Base-by-base conservation (phyloP, 2,113 vertebrate species). In the Halcyon malimbica region DNA sequence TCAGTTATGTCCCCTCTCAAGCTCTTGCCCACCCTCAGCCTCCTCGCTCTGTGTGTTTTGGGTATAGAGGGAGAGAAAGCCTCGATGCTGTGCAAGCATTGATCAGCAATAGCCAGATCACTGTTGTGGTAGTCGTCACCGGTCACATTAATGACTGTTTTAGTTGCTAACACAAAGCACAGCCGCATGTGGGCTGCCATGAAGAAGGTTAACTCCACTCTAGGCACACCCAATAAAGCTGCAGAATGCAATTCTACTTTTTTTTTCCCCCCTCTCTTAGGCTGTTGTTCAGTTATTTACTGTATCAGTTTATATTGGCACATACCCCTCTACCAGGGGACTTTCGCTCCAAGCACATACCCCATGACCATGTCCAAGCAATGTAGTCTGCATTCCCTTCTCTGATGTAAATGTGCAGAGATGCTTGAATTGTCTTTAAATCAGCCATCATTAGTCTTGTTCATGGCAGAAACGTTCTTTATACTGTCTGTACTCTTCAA, bases 1-100 rank as follows among this genome's bases (percentile, higher is more conserved):
- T 39, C 0, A 0, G 6, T 23, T 26, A 54, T 4, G 4, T 28
- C 13, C 42, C 31, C 26, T 54, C 21, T 28, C 46, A 84, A 13
- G 5, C 39, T 33, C 57, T 25, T 70, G n/a, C 13, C 20, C 20
- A 9, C 5, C 6, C 14, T 28, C 39, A 62, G 28, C 19, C 18
- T 33, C 67, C n/a, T 50, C 24, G 41, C n/a, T 78, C 20, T 5
- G 39, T 78, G 25, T 33, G 8, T 54, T 79, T 29, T 50, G 26
- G 41, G 60, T 18, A 23, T 18, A 31, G 67, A 46, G 44, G 44
- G 17, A 62, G n/a, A 73, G n/a, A 35, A 74, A 75, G 44, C 15
- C 31, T n/a, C 10, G 33, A 26, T 0, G 14, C 41, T 63, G 42
- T 25, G n/a, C 44, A 35, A 54, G 46, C 29, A 9, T 53, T 28